Conservation (phyloP, 1,140 invertebrate genomes). For the Drosophila lacertosa region DNA sequence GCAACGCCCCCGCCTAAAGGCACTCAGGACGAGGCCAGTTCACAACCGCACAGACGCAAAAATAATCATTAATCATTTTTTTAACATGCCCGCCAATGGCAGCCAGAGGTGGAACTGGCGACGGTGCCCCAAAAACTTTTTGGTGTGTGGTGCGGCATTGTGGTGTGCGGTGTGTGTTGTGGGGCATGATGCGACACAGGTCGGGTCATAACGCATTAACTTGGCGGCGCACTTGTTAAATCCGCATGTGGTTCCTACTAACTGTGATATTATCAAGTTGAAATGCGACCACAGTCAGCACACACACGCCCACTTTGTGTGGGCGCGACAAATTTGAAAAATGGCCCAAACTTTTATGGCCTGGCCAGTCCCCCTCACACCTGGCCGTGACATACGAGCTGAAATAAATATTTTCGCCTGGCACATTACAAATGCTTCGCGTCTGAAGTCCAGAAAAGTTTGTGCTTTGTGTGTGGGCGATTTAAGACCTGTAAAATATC, state of each 20-base stretch:
- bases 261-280: conserved; percentile 75
- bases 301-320: conserved; percentile 40
- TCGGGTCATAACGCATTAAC: conserved; percentile 67
- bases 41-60: conserved; percentile 52
- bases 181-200: conserved; percentile 4
- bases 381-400: conserved; percentile 66
- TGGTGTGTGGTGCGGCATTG: conserved; percentile 1
- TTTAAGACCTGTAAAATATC: conserved; percentile 23
- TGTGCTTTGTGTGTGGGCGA: not conserved
- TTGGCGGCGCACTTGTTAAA: conserved; percentile 60
- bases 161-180: conserved; percentile 7
- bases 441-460: conserved; percentile 69
- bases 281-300: conserved; percentile 50
- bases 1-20: not conserved
- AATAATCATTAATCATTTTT: conserved; percentile 79
- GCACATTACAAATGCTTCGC: conserved; percentile 78
- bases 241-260: conserved; percentile 53
- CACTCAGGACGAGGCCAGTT: conserved; percentile 8
- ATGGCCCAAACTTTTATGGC: conserved; percentile 76
- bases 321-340: conserved; percentile 80
- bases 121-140: conserved; percentile 59
- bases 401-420: conserved; percentile 77
- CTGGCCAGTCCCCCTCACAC: not conserved
- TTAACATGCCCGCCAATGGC: conserved; percentile 51
- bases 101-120: no score